These are phyloP conservation scores for Odontomyia ornata DNA, from an alignment of 2,888 invertebrate genomes.

Conservation along the genomic window DNA sequence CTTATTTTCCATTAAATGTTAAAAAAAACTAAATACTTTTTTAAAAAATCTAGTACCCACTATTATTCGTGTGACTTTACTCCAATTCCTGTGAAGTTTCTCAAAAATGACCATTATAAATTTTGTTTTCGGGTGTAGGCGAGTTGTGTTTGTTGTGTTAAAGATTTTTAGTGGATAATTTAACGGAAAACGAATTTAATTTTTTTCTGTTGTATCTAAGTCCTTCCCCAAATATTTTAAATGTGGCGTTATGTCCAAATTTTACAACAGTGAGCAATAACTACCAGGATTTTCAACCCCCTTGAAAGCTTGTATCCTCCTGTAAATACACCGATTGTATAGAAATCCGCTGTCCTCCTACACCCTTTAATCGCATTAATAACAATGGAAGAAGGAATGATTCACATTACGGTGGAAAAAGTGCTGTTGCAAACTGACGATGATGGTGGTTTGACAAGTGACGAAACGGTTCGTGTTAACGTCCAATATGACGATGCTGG, in stretches of 20 bases:
- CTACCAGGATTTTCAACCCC: neutral
- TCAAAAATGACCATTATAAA: neutral
- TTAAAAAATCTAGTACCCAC: neutral
- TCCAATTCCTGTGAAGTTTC: neutral
- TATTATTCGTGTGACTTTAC: neutral
- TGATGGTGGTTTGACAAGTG: neutral
- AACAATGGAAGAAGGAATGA: neutral
- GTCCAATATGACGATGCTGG: conserved; percentile 39
- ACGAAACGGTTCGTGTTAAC: conserved; percentile 18
- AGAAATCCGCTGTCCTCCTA: too few relatives aligned
- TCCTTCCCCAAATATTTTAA: too few relatives aligned
- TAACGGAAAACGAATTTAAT: conserved; percentile 14
- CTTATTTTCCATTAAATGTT: too few relatives aligned
- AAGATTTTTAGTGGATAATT: conserved; percentile 28
- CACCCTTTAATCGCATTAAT: neutral
- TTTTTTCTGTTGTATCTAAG: neutral
- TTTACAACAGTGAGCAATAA: neutral
- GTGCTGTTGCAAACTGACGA: neutral
- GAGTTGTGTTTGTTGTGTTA: neutral
- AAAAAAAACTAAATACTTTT: too few relatives aligned
- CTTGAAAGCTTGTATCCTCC: neutral
- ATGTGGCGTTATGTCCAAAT: conserved; percentile 18
- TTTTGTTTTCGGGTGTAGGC: conserved; percentile 33
- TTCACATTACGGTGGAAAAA: neutral
- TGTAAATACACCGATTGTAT: neutral